Conservation (phyloP, 2,888 invertebrate genomes). For the Aleiodes testaceus region DNA sequence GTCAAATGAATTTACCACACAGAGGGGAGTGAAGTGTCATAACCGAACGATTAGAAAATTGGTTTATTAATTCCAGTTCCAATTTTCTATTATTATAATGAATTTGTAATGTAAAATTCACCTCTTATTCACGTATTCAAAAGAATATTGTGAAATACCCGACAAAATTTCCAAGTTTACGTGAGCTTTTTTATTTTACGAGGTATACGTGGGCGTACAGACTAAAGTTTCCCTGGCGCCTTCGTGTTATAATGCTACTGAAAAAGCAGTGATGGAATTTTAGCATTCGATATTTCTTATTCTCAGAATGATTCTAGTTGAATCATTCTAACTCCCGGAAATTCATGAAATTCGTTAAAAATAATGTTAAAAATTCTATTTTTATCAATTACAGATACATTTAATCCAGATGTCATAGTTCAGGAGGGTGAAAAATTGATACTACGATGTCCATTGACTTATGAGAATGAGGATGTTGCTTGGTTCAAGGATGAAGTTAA, state of each 20-base stretch:
- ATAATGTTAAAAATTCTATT: background rate
- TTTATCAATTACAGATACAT: conserved; percentile 51
- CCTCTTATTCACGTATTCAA: too few species aligned
- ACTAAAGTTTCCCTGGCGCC: conserved; percentile 42
- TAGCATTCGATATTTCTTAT: background rate
- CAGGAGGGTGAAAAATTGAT: conserved; percentile 61
- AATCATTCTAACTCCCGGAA: background rate
- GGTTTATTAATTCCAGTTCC: conserved; percentile 12
- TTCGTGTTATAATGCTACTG: conserved; percentile 26
- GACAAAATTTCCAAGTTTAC: conserved; percentile 32
- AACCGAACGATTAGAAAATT: conserved; percentile 42
- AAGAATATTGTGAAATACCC: conserved; percentile 15
- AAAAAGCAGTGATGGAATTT: conserved; percentile 21
- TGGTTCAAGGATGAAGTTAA: conserved; percentile 66
- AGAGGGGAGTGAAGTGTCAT: conserved; percentile 24
- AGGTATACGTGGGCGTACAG: conserved; percentile 40
- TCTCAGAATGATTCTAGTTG: background rate
- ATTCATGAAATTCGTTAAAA: background rate
- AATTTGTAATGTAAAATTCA: background rate
- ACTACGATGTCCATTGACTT: conserved; percentile 59
- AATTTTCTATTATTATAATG: background rate
- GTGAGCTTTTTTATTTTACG: conserved; percentile 35
- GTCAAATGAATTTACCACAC: conserved; percentile 34
- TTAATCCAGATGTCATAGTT: conserved; percentile 58
- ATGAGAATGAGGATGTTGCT: conserved; percentile 52